Conservation (phyloP, 2,888 invertebrate genomes). For the Micropterix aruncella region DNA sequence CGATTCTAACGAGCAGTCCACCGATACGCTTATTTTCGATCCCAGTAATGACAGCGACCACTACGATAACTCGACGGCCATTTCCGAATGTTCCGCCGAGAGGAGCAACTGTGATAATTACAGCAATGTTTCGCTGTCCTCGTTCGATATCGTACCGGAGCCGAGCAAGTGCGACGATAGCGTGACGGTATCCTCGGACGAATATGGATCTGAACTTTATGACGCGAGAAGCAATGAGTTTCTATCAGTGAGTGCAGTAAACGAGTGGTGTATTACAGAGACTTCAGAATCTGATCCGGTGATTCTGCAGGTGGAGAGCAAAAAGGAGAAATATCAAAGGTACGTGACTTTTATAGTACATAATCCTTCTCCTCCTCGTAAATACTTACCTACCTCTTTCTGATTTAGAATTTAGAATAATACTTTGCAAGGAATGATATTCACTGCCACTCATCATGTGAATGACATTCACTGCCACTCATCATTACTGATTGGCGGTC, state of each 20-base stretch:
- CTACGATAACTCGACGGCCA: conserved; percentile 24
- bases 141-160: conserved; percentile 35
- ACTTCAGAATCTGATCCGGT: conserved; percentile 27
- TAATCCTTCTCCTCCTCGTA: no score
- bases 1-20: conserved; percentile 29
- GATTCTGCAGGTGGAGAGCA: conserved; percentile 30
- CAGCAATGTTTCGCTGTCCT: conserved; percentile 36
- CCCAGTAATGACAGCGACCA: conserved; percentile 23
- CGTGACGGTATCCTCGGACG: conserved; percentile 36
- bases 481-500: no score
- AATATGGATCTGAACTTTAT: conserved; percentile 36
- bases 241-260: conserved; percentile 37
- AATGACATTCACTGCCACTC: no score
- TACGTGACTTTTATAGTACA: no score
- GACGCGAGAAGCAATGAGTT: conserved; percentile 34
- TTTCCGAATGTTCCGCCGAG: conserved; percentile 25
- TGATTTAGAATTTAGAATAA: no score
- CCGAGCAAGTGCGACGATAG: conserved; percentile 37
- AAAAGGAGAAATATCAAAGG: conserved; percentile 40
- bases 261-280: conserved; percentile 36
- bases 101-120: conserved; percentile 35
- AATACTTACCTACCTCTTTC: no score
- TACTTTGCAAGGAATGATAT: no score
- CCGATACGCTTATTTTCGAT: conserved; percentile 33
- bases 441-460: no score